Evolutionary conservation across 2,888 invertebrate genomes (phyloP).

Genomic region (Ellobium chinense): DNA sequence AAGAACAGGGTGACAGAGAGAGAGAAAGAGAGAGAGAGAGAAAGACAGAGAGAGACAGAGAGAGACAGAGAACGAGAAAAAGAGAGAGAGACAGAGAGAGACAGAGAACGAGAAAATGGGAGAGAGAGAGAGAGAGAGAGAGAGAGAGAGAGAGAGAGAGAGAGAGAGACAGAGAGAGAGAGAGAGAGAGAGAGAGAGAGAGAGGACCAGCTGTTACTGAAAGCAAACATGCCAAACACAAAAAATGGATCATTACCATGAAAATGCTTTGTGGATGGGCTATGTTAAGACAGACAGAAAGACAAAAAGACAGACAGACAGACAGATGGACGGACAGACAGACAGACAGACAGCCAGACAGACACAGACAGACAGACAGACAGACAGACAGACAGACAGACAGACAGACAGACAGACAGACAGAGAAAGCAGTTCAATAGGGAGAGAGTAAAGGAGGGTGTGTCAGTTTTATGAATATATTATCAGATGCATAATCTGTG

Average conservation of each 20-base stretch:
- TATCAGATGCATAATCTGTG: background rate
- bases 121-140: conserved; percentile 7
- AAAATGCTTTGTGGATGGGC: background rate
- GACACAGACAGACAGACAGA: background rate
- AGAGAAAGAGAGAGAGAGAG: conserved; percentile 8
- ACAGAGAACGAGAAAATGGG: background rate
- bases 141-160: conserved; percentile 17
- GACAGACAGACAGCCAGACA: conserved; percentile 5
- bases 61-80: background rate
- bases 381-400: background rate
- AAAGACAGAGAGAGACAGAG: conserved; percentile 8
- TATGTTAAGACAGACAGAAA: background rate
- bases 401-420: background rate
- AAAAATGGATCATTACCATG: background rate
- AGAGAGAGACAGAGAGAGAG: conserved; percentile 14
- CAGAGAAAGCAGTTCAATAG: background rate
- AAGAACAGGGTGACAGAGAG: background rate
- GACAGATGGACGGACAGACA: background rate
- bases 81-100: background rate
- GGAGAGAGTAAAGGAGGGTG: background rate
- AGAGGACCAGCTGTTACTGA: background rate
- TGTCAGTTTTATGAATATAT: background rate
- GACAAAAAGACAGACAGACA: background rate
- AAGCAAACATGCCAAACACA: background rate
- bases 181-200: background rate